Base-by-base conservation (phyloP, 2,888 invertebrate genomes). In the Drosophila tanythrix region DNA sequence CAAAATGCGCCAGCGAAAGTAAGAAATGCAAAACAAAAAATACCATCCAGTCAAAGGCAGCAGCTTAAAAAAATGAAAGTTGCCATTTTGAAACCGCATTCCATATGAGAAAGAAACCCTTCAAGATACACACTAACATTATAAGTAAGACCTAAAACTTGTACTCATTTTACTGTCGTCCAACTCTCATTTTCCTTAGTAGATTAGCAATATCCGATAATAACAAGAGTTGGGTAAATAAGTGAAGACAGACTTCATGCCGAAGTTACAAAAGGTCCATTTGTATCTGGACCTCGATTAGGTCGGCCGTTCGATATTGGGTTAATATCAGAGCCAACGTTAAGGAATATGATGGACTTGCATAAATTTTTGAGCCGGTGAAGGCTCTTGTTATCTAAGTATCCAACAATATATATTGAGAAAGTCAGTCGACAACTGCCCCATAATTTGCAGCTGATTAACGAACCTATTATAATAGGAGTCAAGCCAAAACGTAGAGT, bases 1-100 rank as follows among this genome's bases (percentile, higher is more conserved):
- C 61, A 63, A 57, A n/a, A 63, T 63, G 60, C 52, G 11, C 29
- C 27, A 48, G 1, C 38, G n/a, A 29, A 56, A 31, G 55, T 58
- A 15, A 25, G 21, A 46, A 21, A 46, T 56, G 57, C 21, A 52
- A 33, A 52, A 46, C 8, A 51, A 31, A 15, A 46, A 46, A 25
- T 25, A 25, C 25, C 46, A 15, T n/a, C 15, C 15, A 52, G 33
- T 21, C 21, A 52, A 31, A 31, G 3, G 52, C 4, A 21, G 21
- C 3, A 3, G 46, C 15, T 46, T 2, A 21, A 46, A 15, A 21
- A 38, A 25, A 15, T 46, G 2, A 46, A 25, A 25, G 21, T 25
- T 25, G 7, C 15, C 46, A 46, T 46, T 46, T 25, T 15, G 46
- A 46, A 15, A 25, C 46, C 15, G 25, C 15, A 46, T 46, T 46